Evolutionary conservation across 2,888 invertebrate species (phyloP), one percentile per base, ranked within the genome.

Genomic region (Mesorhabditis sp.): DNA sequence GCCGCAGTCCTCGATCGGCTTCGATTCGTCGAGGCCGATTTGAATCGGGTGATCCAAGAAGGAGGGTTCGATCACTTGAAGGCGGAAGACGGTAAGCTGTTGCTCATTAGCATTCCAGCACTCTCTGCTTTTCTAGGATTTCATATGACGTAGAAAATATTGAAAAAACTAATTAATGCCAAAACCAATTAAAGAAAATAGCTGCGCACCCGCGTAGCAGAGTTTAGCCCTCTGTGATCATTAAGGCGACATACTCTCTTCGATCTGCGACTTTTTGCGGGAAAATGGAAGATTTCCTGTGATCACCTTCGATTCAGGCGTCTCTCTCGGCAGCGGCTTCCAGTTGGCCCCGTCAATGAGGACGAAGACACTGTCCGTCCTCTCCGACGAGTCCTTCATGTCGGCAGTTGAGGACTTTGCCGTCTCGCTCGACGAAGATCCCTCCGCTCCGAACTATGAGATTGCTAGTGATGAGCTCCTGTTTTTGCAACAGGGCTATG

Each of bases 351-450:
- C 70, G 43, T 69, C 77, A 5, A 76, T 76, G 4, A 64, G 77
- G 44, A 74, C 84, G 5, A 77, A 82, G 82, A 78, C 88, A 78
- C 79, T 89, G 74, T 80, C 86, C 73, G 91, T 93, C 75, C 93
- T 94, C 78, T 94, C 94, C 15, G 92, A 93, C 0, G 96, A 96
- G 86, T 95, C 95, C 74, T 97, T 95, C 88, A 93, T 94, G 67
- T 96, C 95, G 2, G 96, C 96, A 0, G 91, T 94, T 84, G 96
- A 95, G 86, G 86, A 88, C 83, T 87, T 81, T 71, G 82, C 68
- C 43, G 45, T 68, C 10, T 62, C 65, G 50, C 62, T 71, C 3
- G 71, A 71, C 50, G 71, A 71, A 15, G 72, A 67, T 10, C 43
- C 64, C 28, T 72, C 73, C 43, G 72, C 73, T 15, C 72, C 74